Evolutionary conservation across 2,888 invertebrate genomes (phyloP).

Genomic region (Lithophane socia): DNA sequence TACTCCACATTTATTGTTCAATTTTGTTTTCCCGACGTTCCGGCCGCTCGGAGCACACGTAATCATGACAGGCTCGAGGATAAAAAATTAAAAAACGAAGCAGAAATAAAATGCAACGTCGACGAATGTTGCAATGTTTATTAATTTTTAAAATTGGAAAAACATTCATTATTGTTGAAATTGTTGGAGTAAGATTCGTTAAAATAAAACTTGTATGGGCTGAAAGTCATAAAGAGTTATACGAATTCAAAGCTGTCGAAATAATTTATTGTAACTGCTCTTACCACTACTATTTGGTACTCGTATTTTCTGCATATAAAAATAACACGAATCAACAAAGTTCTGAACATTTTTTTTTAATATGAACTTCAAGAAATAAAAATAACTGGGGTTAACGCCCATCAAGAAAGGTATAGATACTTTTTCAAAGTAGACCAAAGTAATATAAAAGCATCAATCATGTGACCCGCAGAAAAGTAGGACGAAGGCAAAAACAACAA

Average conservation of each 20-base stretch:
- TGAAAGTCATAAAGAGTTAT: background rate
- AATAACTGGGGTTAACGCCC: background rate
- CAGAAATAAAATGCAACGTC: constrained; percentile 47
- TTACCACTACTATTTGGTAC: background rate
- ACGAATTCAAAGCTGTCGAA: too few species aligned
- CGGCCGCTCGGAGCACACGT: constrained; percentile 22
- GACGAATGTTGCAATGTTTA: constrained; percentile 13
- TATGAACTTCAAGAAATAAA: background rate
- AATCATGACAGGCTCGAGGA: constrained; percentile 45
- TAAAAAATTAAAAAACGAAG: constrained; percentile 48
- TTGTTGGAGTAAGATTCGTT: background rate
- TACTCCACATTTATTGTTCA: constrained; percentile 54
- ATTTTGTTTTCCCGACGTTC: constrained; percentile 40
- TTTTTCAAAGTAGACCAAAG: constrained; percentile 3
- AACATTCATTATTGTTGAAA: constrained; percentile 9
- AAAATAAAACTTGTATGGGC: background rate
- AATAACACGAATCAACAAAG: background rate
- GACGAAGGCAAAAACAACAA: constrained; percentile 5
- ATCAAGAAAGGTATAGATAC: background rate
- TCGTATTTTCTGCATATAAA: background rate
- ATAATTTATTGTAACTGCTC: background rate
- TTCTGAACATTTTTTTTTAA: background rate
- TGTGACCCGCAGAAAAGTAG: background rate
- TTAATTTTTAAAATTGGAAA: constrained; percentile 21
- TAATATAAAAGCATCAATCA: constrained; percentile 20